A percentile compares a stretch with the other conserved stretches of the same genome.
phyloP scores from a whole-genome alignment of 2,113 vertebrate species.

The Neodontobutis hainanensis region DNA sequence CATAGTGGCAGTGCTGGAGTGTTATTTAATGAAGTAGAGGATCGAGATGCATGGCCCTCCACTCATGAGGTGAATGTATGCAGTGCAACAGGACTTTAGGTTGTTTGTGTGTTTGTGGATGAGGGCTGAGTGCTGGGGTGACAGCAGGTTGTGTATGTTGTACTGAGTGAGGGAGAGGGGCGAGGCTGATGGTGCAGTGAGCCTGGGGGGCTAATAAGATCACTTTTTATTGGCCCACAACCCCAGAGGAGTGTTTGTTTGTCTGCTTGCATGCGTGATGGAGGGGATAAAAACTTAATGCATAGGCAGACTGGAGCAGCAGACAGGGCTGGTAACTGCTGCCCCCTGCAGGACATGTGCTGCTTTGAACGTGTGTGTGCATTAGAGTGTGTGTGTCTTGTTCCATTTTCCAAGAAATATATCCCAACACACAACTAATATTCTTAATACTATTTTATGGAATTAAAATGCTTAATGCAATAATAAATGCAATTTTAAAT shows the following conservation, averaged over 20 bases:
- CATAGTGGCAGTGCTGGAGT: constrained; percentile 61
- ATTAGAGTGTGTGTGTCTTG: not conserved
- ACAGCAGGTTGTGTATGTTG: constrained; percentile 62
- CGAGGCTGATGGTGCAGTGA: constrained; percentile 50
- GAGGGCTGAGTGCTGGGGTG: constrained; percentile 42
- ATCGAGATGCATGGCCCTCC: constrained; percentile 55
- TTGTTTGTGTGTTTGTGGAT: constrained; percentile 35
- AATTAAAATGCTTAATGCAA: no score
- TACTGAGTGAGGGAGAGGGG: constrained; percentile 41
- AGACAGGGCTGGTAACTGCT: constrained; percentile 72
- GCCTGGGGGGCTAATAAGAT: constrained; percentile 71
- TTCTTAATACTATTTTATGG: no score
- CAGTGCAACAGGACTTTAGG: constrained; percentile 41
- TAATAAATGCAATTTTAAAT: no score
- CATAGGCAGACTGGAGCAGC: constrained; percentile 34
- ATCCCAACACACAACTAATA: not conserved
- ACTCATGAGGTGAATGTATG: constrained; percentile 45
- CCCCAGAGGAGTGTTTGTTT: constrained; percentile 76
- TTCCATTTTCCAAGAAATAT: not conserved
- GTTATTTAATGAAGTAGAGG: constrained; percentile 75
- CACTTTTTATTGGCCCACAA: constrained; percentile 72
- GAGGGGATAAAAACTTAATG: constrained; percentile 69
- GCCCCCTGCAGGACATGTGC: constrained; percentile 74
- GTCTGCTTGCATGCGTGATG: constrained; percentile 69
- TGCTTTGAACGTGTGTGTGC: constrained; percentile 15